phyloP scores from a whole-genome alignment of 2,888 invertebrate species.

The Vesta saturnalis region DNA sequence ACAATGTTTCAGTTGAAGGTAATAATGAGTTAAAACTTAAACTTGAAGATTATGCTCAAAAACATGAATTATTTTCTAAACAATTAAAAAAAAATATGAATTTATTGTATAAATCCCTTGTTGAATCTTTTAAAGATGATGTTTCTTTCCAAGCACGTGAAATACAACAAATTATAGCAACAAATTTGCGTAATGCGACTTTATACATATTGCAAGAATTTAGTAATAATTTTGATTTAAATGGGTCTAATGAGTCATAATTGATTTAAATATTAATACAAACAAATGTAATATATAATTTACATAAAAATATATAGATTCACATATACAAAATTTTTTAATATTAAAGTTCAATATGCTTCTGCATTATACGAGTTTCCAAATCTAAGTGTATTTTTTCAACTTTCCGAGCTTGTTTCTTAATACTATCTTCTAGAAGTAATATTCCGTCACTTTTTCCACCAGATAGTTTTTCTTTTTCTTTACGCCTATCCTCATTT shows the following conservation, averaged over 20 bases:
- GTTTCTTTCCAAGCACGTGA: conserved; percentile 21
- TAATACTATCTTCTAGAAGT: conserved; percentile 79
- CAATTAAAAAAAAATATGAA: conserved; percentile 55
- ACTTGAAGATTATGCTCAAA: conserved; percentile 24
- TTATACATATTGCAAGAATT: conserved; percentile 43
- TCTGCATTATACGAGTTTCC: conserved; percentile 78
- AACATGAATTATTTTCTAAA: conserved; percentile 38
- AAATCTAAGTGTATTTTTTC: conserved; percentile 85
- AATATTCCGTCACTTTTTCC: conserved; percentile 72
- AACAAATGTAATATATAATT: neutral
- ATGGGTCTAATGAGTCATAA: neutral
- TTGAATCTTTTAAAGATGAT: conserved; percentile 44
- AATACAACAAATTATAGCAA: conserved; percentile 40
- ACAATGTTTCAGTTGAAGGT: conserved; percentile 17
- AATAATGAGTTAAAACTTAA: conserved; percentile 39
- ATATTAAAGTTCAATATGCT: conserved; percentile 77
- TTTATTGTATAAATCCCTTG: conserved; percentile 52
- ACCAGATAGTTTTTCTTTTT: conserved; percentile 66
- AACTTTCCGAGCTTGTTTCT: conserved; percentile 85
- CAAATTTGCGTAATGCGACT: conserved; percentile 43
- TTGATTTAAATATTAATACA: neutral
- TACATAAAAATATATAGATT: conserved; percentile 11
- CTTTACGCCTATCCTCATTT: conserved; percentile 72
- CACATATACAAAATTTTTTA: no score
- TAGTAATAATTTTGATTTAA: conserved; percentile 26